Conservation (phyloP, 37 sponge, comb jelly and placozoan species). For the Aplysina aerophoba region DNA sequence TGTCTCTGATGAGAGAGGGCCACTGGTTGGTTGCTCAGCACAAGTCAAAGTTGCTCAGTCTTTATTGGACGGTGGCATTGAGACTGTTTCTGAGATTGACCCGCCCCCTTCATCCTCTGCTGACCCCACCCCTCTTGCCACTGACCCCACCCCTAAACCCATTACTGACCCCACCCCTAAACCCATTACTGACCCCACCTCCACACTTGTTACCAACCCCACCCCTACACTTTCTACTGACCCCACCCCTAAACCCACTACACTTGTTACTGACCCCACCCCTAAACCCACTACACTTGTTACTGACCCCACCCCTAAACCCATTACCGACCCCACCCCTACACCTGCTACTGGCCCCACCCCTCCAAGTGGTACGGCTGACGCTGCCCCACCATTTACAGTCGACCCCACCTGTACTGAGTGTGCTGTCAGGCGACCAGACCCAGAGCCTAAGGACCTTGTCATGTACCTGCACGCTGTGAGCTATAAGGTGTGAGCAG, state of each 20-base stretch:
- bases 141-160: no score
- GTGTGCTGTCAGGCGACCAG: slow-evolving; percentile 51
- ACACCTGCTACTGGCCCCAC: neutral
- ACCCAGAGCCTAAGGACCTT: slow-evolving; percentile 77
- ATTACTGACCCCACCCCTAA: no score
- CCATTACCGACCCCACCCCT: neutral
- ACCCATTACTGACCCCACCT: no score
- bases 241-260: neutral
- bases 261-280: neutral
- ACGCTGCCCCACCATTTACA: neutral
- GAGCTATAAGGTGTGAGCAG: slow-evolving; percentile 64
- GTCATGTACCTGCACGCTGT: slow-evolving; percentile 94
- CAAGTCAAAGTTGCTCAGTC: no score
- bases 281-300: neutral
- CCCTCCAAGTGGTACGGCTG: neutral
- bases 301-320: neutral
- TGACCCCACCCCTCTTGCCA: no score
- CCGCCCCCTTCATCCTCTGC: no score
- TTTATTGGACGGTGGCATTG: no score
- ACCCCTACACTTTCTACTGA: no score
- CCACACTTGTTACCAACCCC: no score
- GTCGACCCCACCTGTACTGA: slow-evolving; percentile 80
- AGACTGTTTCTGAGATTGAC: no score
- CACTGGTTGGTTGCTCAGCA: no score
- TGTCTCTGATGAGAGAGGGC: no score